Base-by-base conservation (phyloP, 2,113 vertebrate species). In the Tringa solitaria region DNA sequence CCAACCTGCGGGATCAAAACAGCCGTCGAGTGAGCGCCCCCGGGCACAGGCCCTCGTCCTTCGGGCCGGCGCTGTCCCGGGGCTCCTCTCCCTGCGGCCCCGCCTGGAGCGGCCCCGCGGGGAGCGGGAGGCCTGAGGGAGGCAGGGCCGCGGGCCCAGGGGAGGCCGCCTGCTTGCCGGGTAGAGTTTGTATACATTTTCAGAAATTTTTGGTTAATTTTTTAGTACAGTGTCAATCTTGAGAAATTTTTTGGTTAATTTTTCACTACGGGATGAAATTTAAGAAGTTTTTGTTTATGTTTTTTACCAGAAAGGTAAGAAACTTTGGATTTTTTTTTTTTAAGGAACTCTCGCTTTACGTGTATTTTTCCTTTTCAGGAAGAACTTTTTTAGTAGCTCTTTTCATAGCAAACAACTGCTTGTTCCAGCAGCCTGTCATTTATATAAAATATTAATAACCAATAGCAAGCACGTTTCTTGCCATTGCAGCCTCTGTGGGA, bases 41-140 rank as follows among this genome's bases (percentile, higher is more conserved):
- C 2, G n/a, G 80, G 41, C 37, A 3, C 54, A 50, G 74, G 57
- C 63, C 73, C 51, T 43, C 2, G 28, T 48, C 37, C 8, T 20
- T 84, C 6, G 43, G 15, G 15, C 43, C 6, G 33, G 65, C 28
- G 7, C 0, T 0, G 5, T 43, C 32, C 32, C 16, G 18, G 0
- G 0, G 8, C 0, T 11, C 11, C 46, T 14, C 11, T 50, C 8
- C 39, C 51, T 24, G 46, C 43, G 73, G 50, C 78, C 54, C 4
- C 6, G 5, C 20, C 23, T 7, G 0, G 11, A 61, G 4, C 53
- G 26, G 28, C 17, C 12, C 27, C 5, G 28, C 1, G 2, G 5
- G 26, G 16, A 48, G 32, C 1, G 18, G 48, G 6, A 23, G 48
- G 48, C 48, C 22, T 7, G 48, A 24, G 48, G 22, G 48, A 6